A percentile compares a stretch with the other conserved stretches of the same genome.
phyloP scores from a whole-genome alignment of 2,888 invertebrate species.

The Dasypogon diadema region DNA sequence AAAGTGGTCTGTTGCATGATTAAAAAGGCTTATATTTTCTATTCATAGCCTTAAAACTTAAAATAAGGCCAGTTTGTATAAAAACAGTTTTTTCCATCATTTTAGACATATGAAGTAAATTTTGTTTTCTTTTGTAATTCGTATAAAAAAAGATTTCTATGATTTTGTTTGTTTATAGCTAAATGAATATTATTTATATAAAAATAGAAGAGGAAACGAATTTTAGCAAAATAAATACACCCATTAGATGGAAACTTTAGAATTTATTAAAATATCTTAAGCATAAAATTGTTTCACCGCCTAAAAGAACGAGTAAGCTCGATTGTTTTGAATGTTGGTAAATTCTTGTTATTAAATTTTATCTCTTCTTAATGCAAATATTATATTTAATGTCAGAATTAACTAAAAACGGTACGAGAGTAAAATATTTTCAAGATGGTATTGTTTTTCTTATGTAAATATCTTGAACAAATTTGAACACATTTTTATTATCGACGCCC shows the following conservation, averaged over 20 bases:
- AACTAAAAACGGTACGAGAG: conserved; percentile 36
- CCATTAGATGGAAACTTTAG: conserved; percentile 26
- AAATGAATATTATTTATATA: conserved; percentile 21
- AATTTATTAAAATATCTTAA: conserved; percentile 44
- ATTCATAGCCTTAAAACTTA: conserved; percentile 43
- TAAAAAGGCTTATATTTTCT: conserved; percentile 44
- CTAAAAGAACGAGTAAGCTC: conserved; percentile 43
- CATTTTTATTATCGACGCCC: conserved; percentile 20
- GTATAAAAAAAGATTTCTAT: conserved; percentile 23
- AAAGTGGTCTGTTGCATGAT: conserved; percentile 49
- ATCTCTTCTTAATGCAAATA: background rate
- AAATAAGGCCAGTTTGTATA: conserved; percentile 47
- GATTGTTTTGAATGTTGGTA: conserved; percentile 29
- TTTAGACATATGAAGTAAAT: conserved; percentile 38
- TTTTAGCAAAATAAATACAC: conserved; percentile 47
- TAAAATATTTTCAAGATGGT: background rate
- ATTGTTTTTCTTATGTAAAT: background rate
- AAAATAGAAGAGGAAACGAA: conserved; percentile 40
- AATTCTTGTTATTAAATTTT: conserved; percentile 12
- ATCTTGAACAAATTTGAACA: conserved; percentile 21
- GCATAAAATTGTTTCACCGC: conserved; percentile 21
- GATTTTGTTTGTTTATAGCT: conserved; percentile 24
- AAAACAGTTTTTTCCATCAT: conserved; percentile 41
- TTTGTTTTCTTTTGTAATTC: background rate
- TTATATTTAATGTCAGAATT: conserved; percentile 4